Percentiles rank a stretch among this genome's conserved stretches.
These are phyloP conservation scores for Brachycybe producta DNA, from an alignment of 2,888 invertebrate species.

Conservation along the genomic window DNA sequence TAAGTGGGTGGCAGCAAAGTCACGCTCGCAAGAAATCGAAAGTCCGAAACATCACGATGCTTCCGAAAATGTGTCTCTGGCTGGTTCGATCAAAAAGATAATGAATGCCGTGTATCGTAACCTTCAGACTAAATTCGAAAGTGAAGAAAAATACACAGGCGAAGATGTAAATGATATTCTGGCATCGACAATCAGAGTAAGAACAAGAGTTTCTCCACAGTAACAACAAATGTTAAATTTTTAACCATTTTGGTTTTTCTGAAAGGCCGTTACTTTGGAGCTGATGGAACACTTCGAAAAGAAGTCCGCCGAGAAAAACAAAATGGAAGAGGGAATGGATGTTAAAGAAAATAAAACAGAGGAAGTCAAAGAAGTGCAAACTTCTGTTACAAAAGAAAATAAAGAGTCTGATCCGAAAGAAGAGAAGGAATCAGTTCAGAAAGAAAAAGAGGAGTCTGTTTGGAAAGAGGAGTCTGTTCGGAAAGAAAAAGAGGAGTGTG, in stretches of 20 bases:
- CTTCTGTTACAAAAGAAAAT: too few species aligned
- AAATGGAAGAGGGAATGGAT: not conserved
- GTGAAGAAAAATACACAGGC: constrained; percentile 1
- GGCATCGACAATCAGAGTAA: constrained; percentile 12
- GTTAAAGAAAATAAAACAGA: not conserved
- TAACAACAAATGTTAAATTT: not conserved
- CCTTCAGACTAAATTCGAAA: constrained; percentile 6
- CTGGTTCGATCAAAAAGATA: constrained; percentile 13
- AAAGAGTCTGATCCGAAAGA: too few species aligned
- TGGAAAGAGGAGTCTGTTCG: not conserved
- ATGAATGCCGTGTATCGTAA: constrained; percentile 15
- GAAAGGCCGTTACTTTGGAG: constrained; percentile 6
- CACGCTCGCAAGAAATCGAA: not conserved
- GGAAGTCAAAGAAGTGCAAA: not conserved
- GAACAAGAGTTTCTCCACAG: not conserved
- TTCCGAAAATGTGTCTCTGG: too few species aligned
- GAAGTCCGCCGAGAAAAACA: constrained; percentile 2
- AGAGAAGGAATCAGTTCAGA: too few species aligned
- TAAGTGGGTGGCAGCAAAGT: not conserved
- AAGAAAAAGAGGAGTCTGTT: too few species aligned
- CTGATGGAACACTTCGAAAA: constrained; percentile 10
- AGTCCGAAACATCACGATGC: too few species aligned
- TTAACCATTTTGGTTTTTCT: not conserved
- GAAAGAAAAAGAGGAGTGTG: not conserved
- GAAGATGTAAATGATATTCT: constrained; percentile 2